Evolutionary conservation across 2,113 vertebrate species (phyloP), one percentile per base, ranked within the genome.

Genomic region (Riparia riparia): DNA sequence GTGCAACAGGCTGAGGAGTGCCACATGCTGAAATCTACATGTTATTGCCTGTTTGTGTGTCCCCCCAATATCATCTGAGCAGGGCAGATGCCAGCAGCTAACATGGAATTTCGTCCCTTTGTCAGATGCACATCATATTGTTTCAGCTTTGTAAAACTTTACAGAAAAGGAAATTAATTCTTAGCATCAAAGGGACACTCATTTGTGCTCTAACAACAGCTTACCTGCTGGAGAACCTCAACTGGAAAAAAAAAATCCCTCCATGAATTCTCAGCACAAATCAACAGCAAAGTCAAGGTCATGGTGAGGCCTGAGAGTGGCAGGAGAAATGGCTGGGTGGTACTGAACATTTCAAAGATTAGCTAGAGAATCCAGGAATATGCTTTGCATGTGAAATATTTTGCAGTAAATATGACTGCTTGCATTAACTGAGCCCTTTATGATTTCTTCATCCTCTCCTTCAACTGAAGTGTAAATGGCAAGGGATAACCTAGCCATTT

Each of bases 111-210:
- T 74, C 0, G 0, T 71, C 70, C 60, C 39, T 86, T 54, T 54
- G 15, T 78, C 69, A 90, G 44, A 87, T 13, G 49, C 22, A 44
- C 20, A n/a, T 47, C 39, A 24, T 21, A 11, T 44, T 71, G 6
- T 68, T 90, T 64, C 53, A 87, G 32, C 11, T 82, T 84, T 39
- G 15, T n/a, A 31, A 19, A 25, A 51, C 32, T 95, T 90, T 54
- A 64, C 18, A 64, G 69, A 61, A 88, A 82, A 86, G 60, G n/a
- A 90, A 72, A 88, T 37, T 18, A n/a, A 49, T 86, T 94, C 58
- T 56, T 61, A 65, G 12, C 17, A 64, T 72, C 58, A 76, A 79
- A 88, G n/a, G 8, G 8, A 57, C 44, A 39, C 15, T 50, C 9
- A 3, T 17, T 77, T 51, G 16, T 53, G 19, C 11, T 72, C n/a